phyloP scores from a whole-genome alignment of 2,113 vertebrate species.

The Phyllostomus discolor region DNA sequence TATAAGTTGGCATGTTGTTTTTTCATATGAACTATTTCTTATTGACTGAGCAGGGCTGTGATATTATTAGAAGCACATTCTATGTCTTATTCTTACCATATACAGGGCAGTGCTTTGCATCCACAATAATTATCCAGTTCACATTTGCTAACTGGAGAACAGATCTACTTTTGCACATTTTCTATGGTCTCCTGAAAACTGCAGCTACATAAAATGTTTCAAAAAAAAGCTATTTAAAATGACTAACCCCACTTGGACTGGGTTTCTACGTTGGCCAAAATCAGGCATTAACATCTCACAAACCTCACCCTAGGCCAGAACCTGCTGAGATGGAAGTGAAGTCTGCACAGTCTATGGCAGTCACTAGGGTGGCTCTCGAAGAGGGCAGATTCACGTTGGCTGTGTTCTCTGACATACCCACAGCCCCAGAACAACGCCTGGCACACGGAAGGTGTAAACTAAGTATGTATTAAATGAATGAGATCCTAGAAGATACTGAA shows the following conservation, averaged over 20 bases:
- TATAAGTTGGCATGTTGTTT: not conserved
- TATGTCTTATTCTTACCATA: not conserved
- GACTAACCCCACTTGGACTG: slow-evolving; percentile 10
- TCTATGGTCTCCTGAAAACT: not conserved
- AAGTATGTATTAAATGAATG: not conserved
- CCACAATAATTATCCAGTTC: not conserved
- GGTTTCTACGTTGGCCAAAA: not conserved
- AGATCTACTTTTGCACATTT: not conserved
- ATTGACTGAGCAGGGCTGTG: not conserved
- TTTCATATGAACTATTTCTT: not conserved
- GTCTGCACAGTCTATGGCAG: not conserved
- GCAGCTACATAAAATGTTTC: not conserved
- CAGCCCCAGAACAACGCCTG: not conserved
- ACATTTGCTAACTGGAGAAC: not conserved
- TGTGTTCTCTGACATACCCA: not conserved
- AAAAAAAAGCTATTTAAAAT: not conserved
- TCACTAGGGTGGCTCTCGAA: not conserved
- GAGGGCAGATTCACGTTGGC: not conserved
- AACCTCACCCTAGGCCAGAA: not conserved
- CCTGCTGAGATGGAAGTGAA: not conserved
- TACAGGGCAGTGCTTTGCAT: not conserved
- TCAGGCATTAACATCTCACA: slow-evolving; percentile 8
- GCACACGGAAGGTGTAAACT: not conserved
- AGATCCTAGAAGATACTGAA: not conserved
- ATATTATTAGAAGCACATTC: not conserved